Evolutionary conservation across 1,140 invertebrate genomes (phyloP), one percentile per base, ranked within the genome.

Genomic region (Lasioglossum albipes): DNA sequence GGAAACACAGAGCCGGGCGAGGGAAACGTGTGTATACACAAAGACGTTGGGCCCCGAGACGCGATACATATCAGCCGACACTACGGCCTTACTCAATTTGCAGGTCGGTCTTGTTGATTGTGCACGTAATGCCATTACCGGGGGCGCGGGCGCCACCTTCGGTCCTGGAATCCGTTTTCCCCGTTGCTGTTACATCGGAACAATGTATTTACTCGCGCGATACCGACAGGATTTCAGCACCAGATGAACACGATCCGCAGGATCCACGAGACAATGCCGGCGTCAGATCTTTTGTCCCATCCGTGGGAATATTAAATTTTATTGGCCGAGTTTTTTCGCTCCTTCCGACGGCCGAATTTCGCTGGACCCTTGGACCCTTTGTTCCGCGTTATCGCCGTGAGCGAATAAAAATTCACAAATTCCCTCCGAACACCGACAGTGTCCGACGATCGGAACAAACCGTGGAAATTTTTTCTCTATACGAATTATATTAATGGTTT

Each of bases 91-190:
- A 92, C 91, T 91, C 89, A 91, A 92, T 92, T 91, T 91, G 82
- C 87, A 87, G 85, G 83, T 85, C 85, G 89, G 87, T 87, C 85
- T 84, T 89, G 88, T 92, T 90, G 91, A 91, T 92, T 91, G 90
- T 90, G 89, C 89, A 89, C 89, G 89, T 92, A 91, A 91, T 90
- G 81, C 84, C 85, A 89, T 92, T 91, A 91, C 84, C 81, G 77
- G 77, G 72, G 72, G 81, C 87, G 85, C 77, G 72, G 72, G 81
- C 87, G 85, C 77, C 86, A 90, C 85, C 84, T 89, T 87, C 78
- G 75, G 75, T 42, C 68, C 69, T 64, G 69, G 79, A 84, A 86
- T 83, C 79, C 81, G 78, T 75, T 84, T 66, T 84, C 81, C 67
- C 52, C 74, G 75, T 84, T 81, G 67, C 27, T 65, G 66, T 62